phyloP scores from a whole-genome alignment of 2,888 invertebrate genomes.

The Colletes collaris region DNA sequence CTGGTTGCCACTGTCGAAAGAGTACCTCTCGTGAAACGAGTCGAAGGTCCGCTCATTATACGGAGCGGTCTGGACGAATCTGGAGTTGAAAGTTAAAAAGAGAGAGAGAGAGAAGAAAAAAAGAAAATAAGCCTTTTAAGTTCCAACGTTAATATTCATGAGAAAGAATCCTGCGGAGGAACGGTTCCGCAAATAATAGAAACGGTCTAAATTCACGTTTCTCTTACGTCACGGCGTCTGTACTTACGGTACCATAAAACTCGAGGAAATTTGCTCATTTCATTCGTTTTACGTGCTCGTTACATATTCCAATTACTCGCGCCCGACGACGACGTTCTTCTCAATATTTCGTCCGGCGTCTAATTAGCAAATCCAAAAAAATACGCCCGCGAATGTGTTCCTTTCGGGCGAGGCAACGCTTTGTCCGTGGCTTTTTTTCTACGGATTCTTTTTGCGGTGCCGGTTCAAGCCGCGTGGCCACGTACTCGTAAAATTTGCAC shows the following conservation, averaged over 20 bases:
- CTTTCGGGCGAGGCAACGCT: constrained; percentile 16
- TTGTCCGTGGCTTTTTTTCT: neutral
- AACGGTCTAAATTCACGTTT: constrained; percentile 45
- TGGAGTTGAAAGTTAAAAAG: neutral
- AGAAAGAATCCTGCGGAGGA: constrained; percentile 42
- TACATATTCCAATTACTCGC: constrained; percentile 58
- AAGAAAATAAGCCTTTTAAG: constrained; percentile 15
- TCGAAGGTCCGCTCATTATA: constrained; percentile 31
- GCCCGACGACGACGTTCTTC: constrained; percentile 42
- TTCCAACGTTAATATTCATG: constrained; percentile 49
- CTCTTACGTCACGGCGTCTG: constrained; percentile 35
- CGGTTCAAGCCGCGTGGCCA: too few relatives aligned
- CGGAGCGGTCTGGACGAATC: neutral
- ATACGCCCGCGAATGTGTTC: constrained; percentile 1
- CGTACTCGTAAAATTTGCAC: too few relatives aligned
- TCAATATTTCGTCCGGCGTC: constrained; percentile 45
- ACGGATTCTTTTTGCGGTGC: neutral
- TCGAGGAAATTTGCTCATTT: constrained; percentile 46
- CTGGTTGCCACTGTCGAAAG: neutral
- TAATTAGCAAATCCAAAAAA: constrained; percentile 54
- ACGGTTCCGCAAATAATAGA: constrained; percentile 49
- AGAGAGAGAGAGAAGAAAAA: neutral
- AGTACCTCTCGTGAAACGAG: neutral
- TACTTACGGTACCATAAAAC: constrained; percentile 34
- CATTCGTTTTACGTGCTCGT: constrained; percentile 53